Conservation (phyloP, 2,888 invertebrate species). For the Melinaea menophilus region DNA sequence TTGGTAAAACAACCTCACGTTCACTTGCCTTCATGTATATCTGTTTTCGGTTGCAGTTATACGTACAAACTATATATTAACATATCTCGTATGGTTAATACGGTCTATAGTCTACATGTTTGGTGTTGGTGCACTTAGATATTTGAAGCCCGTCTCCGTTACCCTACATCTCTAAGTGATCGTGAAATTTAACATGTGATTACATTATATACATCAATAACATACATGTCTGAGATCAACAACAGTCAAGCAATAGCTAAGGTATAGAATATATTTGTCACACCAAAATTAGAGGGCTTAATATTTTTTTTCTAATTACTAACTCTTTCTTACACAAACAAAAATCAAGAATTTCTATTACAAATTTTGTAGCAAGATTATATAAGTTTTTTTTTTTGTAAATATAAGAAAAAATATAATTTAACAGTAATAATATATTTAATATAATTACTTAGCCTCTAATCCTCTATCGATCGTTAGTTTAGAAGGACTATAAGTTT, state of each 20-base stretch:
- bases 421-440: conserved; percentile 14
- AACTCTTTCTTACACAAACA: conserved; percentile 25
- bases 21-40: conserved; percentile 5
- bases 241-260: conserved; percentile 73
- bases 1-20: not conserved
- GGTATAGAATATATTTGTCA: conserved; percentile 32
- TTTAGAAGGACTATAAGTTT: conserved; percentile 23
- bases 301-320: conserved; percentile 28
- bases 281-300: conserved; percentile 31
- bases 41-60: conserved; percentile 12
- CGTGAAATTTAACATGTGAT: conserved; percentile 74
- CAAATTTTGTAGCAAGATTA: conserved; percentile 12
- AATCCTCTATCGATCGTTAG: conserved; percentile 12
- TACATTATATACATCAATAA: conserved; percentile 74
- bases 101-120: conserved; percentile 67
- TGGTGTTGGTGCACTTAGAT: conserved; percentile 74
- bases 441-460: conserved; percentile 15
- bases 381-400: conserved; percentile 16
- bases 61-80: conserved; percentile 29
- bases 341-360: conserved; percentile 8
- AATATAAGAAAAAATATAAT: conserved; percentile 19
- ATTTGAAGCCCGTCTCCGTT: conserved; percentile 61
- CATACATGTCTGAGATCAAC: conserved; percentile 72
- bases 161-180: conserved; percentile 61
- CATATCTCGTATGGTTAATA: conserved; percentile 59